phyloP scores from a whole-genome alignment of 1,140 invertebrate genomes.

The Neomicropteryx cornuta region DNA sequence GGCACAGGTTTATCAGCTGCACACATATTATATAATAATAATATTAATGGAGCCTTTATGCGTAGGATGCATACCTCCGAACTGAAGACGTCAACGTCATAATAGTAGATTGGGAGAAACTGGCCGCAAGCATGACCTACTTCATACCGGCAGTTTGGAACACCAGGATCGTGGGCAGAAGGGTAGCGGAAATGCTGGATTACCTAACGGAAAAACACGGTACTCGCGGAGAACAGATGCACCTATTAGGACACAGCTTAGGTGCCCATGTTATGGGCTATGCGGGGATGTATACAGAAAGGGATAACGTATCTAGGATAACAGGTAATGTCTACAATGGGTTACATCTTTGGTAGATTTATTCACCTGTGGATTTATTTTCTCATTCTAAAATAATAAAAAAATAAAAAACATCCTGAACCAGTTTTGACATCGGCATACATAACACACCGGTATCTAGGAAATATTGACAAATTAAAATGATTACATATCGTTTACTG shows the following conservation, averaged over 20 bases:
- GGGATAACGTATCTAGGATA: slow-evolving; percentile 44
- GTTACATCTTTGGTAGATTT: too few relatives aligned
- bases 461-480: not conserved
- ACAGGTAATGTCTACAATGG: too few relatives aligned
- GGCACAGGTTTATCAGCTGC: too few relatives aligned
- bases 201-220: slow-evolving; percentile 40
- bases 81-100: slow-evolving; percentile 52
- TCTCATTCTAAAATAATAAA: not conserved
- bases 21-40: too few relatives aligned
- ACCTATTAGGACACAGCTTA: slow-evolving; percentile 73
- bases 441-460: not conserved
- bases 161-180: slow-evolving; percentile 49
- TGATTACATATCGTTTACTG: not conserved
- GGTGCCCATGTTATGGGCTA: slow-evolving; percentile 85
- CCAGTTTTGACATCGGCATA: not conserved
- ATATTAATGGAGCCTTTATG: slow-evolving; percentile 26
- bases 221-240: slow-evolving; percentile 40
- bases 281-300: slow-evolving; percentile 48
- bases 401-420: not conserved
- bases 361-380: not conserved
- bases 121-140: slow-evolving; percentile 53
- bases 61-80: slow-evolving; percentile 38
- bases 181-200: slow-evolving; percentile 48
- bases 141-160: slow-evolving; percentile 49
- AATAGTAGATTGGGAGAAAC: slow-evolving; percentile 52